These are phyloP conservation scores for Drosophila suboccidentalis DNA, from an alignment of 2,888 invertebrate genomes.

Conservation along the genomic window DNA sequence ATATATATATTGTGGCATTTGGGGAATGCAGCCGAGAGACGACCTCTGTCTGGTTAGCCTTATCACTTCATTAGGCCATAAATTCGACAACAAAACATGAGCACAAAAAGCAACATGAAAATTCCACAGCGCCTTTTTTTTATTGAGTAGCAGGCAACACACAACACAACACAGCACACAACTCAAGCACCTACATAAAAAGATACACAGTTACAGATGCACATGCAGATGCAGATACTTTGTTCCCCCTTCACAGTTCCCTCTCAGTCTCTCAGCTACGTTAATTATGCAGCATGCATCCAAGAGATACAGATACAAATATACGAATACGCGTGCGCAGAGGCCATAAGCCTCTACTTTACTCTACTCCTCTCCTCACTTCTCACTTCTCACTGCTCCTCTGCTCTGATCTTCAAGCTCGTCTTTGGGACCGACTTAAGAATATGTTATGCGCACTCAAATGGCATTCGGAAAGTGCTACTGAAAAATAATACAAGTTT, in stretches of 20 bases:
- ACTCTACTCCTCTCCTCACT: conserved; percentile 8
- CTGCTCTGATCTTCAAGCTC: conserved; percentile 21
- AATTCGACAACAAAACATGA: conserved; percentile 69
- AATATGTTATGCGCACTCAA: conserved; percentile 81
- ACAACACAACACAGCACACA: conserved; percentile 11
- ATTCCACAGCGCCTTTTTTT: conserved; percentile 67
- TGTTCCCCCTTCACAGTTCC: conserved; percentile 29
- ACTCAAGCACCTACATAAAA: conserved; percentile 50
- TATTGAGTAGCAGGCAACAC: conserved; percentile 50
- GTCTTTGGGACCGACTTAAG: conserved; percentile 58
- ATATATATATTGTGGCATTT: conserved; percentile 60
- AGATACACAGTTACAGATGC: conserved; percentile 51
- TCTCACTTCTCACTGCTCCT: conserved; percentile 10
- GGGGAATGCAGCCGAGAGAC: conserved; percentile 70
- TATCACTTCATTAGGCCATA: conserved; percentile 77
- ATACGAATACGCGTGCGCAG: conserved; percentile 70
- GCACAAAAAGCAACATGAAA: conserved; percentile 62
- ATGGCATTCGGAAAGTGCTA: conserved; percentile 83
- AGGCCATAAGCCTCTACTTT: conserved; percentile 53
- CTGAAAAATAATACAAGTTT: conserved; percentile 82
- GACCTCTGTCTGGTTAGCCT: conserved; percentile 64
- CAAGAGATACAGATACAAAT: conserved; percentile 62
- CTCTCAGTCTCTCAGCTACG: conserved; percentile 45
- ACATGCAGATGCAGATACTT: conserved; percentile 69
- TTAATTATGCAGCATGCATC: conserved; percentile 77